Conservation (phyloP, 2,113 vertebrate species). For the Urocitellus parryii region DNA sequence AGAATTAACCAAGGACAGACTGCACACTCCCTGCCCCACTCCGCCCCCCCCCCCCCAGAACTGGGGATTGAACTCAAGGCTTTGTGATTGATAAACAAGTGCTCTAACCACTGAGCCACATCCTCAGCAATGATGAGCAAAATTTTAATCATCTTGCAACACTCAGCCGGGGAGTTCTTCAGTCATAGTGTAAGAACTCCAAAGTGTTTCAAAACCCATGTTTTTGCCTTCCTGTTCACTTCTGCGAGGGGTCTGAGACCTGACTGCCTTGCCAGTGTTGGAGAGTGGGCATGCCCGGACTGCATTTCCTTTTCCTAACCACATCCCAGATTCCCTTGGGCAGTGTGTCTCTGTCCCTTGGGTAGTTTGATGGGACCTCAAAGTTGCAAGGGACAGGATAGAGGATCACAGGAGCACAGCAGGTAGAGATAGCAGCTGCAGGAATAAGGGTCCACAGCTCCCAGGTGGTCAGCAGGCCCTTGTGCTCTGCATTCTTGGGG, state of each 20-base stretch:
- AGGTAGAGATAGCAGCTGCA: not conserved
- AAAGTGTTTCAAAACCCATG: not conserved
- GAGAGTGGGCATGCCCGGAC: not conserved
- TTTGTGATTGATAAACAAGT: not conserved
- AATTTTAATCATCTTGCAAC: not conserved
- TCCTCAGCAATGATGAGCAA: no score
- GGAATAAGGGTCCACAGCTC: not conserved
- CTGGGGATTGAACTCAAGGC: not conserved
- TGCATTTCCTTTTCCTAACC: not conserved
- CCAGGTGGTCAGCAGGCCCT: no score
- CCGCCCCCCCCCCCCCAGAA: no score
- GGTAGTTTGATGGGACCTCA: not conserved
- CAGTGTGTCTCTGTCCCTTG: not conserved
- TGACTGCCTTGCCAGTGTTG: not conserved
- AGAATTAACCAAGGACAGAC: not conserved
- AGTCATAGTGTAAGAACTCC: not conserved
- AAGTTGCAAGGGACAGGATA: not conserved
- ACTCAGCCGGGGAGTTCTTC: not conserved
- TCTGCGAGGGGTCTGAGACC: not conserved
- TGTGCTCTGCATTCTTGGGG: not conserved
- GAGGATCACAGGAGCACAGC: not conserved
- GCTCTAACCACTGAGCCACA: not conserved
- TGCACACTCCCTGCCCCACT: no score
- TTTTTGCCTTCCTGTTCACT: not conserved
- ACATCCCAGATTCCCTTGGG: not conserved